Evolutionary conservation across 2,797 vertebrate species (phyloP).

Genomic region (Characodon lateralis): DNA sequence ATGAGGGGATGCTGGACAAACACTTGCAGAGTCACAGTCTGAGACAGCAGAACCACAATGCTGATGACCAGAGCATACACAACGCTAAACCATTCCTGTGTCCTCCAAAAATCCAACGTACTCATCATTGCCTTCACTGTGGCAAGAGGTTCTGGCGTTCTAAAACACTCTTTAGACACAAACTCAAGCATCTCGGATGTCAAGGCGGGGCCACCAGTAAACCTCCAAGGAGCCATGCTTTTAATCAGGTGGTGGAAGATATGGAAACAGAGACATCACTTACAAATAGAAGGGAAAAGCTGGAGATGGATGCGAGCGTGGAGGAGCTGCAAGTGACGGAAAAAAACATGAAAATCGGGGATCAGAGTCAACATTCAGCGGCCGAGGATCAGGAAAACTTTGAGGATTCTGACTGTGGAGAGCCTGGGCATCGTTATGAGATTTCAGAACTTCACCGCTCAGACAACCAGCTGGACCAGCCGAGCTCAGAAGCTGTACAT

Average conservation of each 20-base stretch:
- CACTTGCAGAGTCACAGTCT: constrained; percentile 65
- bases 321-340: constrained; percentile 1
- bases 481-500: neutral
- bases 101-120: constrained; percentile 43
- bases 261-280: constrained; percentile 7
- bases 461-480: neutral
- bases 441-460: neutral
- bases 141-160: constrained; percentile 48
- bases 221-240: neutral
- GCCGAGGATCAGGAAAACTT: neutral
- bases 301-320: neutral
- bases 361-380: neutral
- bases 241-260: neutral
- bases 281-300: constrained; percentile 5
- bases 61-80: constrained; percentile 36
- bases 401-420: constrained; percentile 48
- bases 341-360: neutral
- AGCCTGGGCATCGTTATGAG: constrained; percentile 24
- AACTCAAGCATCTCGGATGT: constrained; percentile 28
- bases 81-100: constrained; percentile 13
- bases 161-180: constrained; percentile 36
- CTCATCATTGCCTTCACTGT: constrained; percentile 54
- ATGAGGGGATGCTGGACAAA: constrained; percentile 41
- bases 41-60: constrained; percentile 39
- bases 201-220: neutral